Percentiles rank a stretch among this genome's conserved stretches.
phyloP scores from a whole-genome alignment of 2,113 vertebrate genomes.

The Catharus minimus region DNA sequence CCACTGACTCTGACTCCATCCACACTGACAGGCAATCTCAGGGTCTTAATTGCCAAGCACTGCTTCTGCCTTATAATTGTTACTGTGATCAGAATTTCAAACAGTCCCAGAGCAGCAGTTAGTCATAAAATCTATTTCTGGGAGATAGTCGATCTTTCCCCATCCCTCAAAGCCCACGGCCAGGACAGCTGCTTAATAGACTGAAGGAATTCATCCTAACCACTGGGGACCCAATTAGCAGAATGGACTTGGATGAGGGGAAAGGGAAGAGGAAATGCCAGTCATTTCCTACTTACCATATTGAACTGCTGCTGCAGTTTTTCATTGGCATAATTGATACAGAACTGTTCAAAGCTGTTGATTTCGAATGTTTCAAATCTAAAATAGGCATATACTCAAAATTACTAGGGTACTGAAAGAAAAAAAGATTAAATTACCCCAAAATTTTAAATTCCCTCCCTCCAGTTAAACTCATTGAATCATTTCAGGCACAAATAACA shows the following conservation, averaged over 20 bases:
- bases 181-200: constrained; percentile 49
- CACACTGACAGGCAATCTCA: background rate
- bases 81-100: constrained; percentile 58
- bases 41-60: constrained; percentile 19
- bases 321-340: constrained; percentile 99
- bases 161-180: background rate
- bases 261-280: constrained; percentile 48
- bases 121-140: constrained; percentile 60
- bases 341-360: constrained; percentile 99
- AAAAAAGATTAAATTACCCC: background rate
- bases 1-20: background rate
- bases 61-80: constrained; percentile 38
- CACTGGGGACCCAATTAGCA: constrained; percentile 48
- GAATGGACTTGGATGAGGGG: constrained; percentile 5
- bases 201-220: constrained; percentile 42
- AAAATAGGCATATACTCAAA: constrained; percentile 50
- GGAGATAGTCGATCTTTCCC: constrained; percentile 7
- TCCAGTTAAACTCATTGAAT: background rate
- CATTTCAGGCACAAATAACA: background rate
- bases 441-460: background rate
- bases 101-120: constrained; percentile 46
- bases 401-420: background rate
- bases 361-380: constrained; percentile 99
- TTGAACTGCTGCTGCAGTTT: constrained; percentile 99
- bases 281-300: constrained; percentile 86